A percentile compares a stretch with the other conserved stretches of the same genome.
phyloP scores from a whole-genome alignment of 2,888 invertebrate species.

The Gasteruption jaculator region DNA sequence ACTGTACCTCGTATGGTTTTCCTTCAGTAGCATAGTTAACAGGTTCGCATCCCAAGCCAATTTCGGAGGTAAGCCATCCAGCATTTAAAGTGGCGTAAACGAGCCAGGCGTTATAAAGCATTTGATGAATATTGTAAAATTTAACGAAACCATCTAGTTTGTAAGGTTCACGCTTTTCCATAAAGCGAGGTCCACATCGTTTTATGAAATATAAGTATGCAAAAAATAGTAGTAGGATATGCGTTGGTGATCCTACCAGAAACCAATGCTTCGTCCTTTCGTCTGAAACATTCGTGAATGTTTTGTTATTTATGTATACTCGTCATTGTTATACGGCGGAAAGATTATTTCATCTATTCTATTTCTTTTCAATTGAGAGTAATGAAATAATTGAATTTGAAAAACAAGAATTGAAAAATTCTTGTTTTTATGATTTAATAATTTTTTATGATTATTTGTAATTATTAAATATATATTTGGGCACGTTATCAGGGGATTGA shows the following conservation, averaged over 20 bases:
- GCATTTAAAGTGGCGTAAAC: constrained; percentile 50
- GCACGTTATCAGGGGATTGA: too few relatives aligned
- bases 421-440: too few relatives aligned
- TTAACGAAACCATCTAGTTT: constrained; percentile 64
- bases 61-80: constrained; percentile 58
- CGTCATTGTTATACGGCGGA: too few relatives aligned
- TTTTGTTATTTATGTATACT: too few relatives aligned
- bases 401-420: too few relatives aligned
- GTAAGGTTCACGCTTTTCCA: constrained; percentile 67
- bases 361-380: too few relatives aligned
- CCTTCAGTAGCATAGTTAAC: constrained; percentile 58
- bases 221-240: constrained; percentile 54
- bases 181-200: constrained; percentile 60
- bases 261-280: constrained; percentile 62
- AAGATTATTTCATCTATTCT: too few relatives aligned
- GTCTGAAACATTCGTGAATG: constrained; percentile 48
- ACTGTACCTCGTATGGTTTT: too few relatives aligned
- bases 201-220: constrained; percentile 58
- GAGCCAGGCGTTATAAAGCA: constrained; percentile 25
- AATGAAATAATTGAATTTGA: too few relatives aligned
- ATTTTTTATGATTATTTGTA: too few relatives aligned
- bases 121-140: constrained; percentile 73
- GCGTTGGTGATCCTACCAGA: constrained; percentile 62
- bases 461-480: too few relatives aligned
- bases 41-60: constrained; percentile 62